Evolutionary conservation across 2,797 vertebrate species (phyloP), one percentile per base, ranked within the genome.

Genomic region (Melanotaenia nigrans): DNA sequence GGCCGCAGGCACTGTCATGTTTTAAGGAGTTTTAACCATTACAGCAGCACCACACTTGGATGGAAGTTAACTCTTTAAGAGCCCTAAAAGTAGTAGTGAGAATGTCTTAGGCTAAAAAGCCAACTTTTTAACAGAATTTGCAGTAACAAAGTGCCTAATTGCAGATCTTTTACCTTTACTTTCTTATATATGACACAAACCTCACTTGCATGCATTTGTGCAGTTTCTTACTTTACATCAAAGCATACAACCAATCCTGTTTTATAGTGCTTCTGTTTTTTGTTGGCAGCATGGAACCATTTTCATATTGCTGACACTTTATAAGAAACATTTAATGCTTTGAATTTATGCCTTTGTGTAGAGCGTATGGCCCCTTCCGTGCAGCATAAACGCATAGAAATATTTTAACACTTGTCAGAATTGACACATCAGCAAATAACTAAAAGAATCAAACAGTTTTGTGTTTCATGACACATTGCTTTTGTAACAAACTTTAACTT

Each of bases 1-100:
- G 81, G 57, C 76, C 70, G 62, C 92, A 91, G 83, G 91, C 89
- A 72, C 76, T 11, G 45, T 90, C 90, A 83, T 88, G 88, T 91
- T 85, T 79, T 65, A 30, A 73, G 62, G 71, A 66, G 69, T 77
- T 89, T 81, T 63, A 86, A 85, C 82, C 68, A 61, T 76, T 81
- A 73, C 79, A 79, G 56, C 3, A 20, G 51, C 33, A 66, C 35
- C 68, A 65, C 61, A 72, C 11, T 1, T 62, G 65, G 56, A 69
- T 56, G 61, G n/a, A 0, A 5, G 18, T 61, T 57, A 69, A 71
- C 67, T 68, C 62, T 59, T 63, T 33, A 28, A 55, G 25, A 35
- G 1, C 61, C 59, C 18, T 40, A 47, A 4, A 47, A 47, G 45
- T n/a, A 47, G 20, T 5, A 5, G 40, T n/a, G 2, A 47, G 45